phyloP scores from a whole-genome alignment of 2,113 vertebrate genomes.

The Myrmecophaga tridactyla region DNA sequence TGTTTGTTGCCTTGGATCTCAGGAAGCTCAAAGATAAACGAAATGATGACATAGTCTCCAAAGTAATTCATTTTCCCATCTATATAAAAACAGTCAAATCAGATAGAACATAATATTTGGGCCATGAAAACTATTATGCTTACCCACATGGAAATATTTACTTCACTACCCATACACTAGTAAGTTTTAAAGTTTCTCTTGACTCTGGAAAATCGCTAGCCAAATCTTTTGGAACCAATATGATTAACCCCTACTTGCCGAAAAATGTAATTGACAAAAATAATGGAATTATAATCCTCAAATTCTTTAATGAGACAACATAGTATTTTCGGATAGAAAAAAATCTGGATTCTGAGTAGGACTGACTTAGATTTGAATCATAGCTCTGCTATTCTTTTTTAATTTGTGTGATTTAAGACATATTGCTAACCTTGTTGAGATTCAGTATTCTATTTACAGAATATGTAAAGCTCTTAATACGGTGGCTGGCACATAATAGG shows the following conservation, averaged over 20 bases:
- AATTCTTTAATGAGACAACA: background rate
- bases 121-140: background rate
- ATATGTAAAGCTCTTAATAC: background rate
- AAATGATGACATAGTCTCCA: background rate
- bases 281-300: background rate
- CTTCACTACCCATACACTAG: background rate
- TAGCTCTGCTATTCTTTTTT: background rate
- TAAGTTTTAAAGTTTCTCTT: background rate
- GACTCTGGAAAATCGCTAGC: background rate
- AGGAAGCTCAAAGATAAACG: constrained; percentile 37
- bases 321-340: background rate
- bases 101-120: background rate
- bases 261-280: background rate
- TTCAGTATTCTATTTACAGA: background rate
- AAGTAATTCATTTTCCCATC: background rate
- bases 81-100: background rate
- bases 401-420: background rate
- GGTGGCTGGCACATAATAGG: background rate
- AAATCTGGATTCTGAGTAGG: background rate
- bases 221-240: background rate
- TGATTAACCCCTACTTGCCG: constrained; percentile 4
- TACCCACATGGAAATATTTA: background rate
- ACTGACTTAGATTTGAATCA: background rate
- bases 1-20: background rate
- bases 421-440: background rate